A percentile compares a stretch with the other conserved stretches of the same genome.
Evolutionary conservation across 2,113 vertebrate genomes (phyloP).

Genomic region (Urocitellus parryii): DNA sequence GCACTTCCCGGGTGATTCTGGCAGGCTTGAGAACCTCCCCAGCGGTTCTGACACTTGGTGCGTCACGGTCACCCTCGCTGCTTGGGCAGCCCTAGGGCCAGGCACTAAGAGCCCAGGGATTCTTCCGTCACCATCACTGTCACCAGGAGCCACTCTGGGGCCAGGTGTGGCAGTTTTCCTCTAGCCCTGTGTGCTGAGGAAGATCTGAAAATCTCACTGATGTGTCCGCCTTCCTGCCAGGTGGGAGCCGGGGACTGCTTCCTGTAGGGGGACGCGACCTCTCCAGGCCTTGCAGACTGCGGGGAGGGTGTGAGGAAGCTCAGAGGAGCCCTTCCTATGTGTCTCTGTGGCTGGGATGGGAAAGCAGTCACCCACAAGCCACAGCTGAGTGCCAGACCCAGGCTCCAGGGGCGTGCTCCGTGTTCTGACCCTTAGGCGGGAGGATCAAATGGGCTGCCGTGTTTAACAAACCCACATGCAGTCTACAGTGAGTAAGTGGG

Average conservation of each 20-base stretch:
- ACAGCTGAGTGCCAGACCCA: background rate
- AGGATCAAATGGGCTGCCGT: background rate
- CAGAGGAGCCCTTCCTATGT: background rate
- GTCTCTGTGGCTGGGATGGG: background rate
- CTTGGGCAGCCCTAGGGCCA: too few species aligned
- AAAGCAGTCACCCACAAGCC: background rate
- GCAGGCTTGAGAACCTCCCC: background rate
- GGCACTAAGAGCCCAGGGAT: background rate
- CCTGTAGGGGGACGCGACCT: background rate
- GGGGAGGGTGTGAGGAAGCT: background rate
- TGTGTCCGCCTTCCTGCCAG: background rate
- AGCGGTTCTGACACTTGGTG: background rate
- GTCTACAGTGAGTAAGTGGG: background rate
- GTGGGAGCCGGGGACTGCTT: background rate
- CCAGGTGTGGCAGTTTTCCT: background rate
- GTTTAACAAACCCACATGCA: background rate
- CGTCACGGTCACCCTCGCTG: too few species aligned
- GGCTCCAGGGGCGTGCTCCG: rapidly evolving
- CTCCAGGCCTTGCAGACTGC: background rate
- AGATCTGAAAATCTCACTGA: too few species aligned
- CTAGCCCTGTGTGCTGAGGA: rapidly evolving
- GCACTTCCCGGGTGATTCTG: background rate
- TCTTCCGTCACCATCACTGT: background rate
- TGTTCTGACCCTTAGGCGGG: background rate
- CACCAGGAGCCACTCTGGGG: background rate